Base-by-base conservation (phyloP, 2,113 vertebrate genomes). In the Dromaius novaehollandiae region DNA sequence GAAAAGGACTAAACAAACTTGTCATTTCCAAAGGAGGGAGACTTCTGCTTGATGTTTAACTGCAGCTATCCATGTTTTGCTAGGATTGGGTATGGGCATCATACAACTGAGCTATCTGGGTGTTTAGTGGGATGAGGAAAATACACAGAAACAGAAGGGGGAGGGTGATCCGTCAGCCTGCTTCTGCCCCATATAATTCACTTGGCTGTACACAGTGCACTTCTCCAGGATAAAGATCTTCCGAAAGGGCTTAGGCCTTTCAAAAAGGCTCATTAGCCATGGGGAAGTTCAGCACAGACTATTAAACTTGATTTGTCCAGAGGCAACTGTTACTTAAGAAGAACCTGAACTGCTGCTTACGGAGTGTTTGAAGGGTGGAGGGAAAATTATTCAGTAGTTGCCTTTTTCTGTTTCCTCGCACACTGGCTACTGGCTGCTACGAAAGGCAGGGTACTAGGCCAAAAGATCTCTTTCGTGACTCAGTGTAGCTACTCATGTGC, bases 1-100 rank as follows among this genome's bases (percentile, higher is more conserved):
- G 56, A 88, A 91, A 71, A 64, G 55, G 75, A 79, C 36, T 81
- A 78, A 93, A 88, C 32, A 75, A 93, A 82, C 79, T 65, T 86
- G 28, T 60, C 74, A 20, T 91, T 95, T 71, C 42, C 46, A 55
- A 71, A 93, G 70, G 2, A 40, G 40, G 30, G 64, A 78, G 30
- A 32, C 21, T 91, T 25, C 60, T 84, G 26, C 38, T 68, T 74
- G 38, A 12, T 78, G 36, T 81, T 95, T 88, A 77, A 53, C 42
- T 36, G 14, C 78, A 61, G 32, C 18, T 69, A 30, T 90, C 65
- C 17, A 0, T 84, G 60, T 63, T 89, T 48, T 75, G 25, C 55
- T 66, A 64, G 64, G n/a, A 24, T 7, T 16, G 12, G 30, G 12
- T 70, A 28, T n/a, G 55, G 51, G 40, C 40, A 30, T 68, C 55